Evolutionary conservation across 2,888 invertebrate species (phyloP), one percentile per base, ranked within the genome.

Genomic region (Steinernema carpocapsae): DNA sequence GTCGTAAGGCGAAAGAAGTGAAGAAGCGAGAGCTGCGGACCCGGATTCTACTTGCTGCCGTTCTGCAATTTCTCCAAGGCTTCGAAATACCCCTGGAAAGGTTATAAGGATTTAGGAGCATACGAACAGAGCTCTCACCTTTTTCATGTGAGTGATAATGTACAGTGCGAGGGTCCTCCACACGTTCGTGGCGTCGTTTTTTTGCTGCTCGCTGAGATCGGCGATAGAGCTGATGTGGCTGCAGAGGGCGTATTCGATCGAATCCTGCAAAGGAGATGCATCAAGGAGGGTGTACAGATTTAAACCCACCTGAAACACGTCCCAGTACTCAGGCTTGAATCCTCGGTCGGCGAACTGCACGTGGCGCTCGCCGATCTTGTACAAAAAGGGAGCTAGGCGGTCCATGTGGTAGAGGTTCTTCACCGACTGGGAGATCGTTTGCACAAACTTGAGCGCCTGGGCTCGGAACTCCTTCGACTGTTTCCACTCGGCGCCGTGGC

Each of bases 331-430:
- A 32, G 82, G 82, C 51, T 83, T 82, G 79, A 86, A 86, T 37
- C 86, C 86, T 56, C 86, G 75, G 51, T 79, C 77, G 0, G 84
- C 84, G 72, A 82, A 86, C 72, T 82, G 79, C 51, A 78, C 76
- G 59, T 86, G 86, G 29, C 82, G 77, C 71, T 84, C 83, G 6
- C 86, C 86, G 74, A 86, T 83, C 42, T 75, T 78, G 75, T 82
- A 83, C 32, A 86, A 71, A 42, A 76, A 80, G 0, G 14, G 73
- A 70, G 77, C 79, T 32, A 81, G 71, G 59, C 82, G 73, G 1
- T 85, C 84, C 84, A 83, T 83, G 76, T 86, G 84, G 72, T 85
- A 84, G n/a, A 86, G 76, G 74, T 85, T 86, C 72, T 86, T 85
- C 24, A 85, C 84, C 1, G 82, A 80, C 73, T 83, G 82, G 2